Conservation (phyloP, 1,140 invertebrate genomes). For the Drosophila kepulauana region DNA sequence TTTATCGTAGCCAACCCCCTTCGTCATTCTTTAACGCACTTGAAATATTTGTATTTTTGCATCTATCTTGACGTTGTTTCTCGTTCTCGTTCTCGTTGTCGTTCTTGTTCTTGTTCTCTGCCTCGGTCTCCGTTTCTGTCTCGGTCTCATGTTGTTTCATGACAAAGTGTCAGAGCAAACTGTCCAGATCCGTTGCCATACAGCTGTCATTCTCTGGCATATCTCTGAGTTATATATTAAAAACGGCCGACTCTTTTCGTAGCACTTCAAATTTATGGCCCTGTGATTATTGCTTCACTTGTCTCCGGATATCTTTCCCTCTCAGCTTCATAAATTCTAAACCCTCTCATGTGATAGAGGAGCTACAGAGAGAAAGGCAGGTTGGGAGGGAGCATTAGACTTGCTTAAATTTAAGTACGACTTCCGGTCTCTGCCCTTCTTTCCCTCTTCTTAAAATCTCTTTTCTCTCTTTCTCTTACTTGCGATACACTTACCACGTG, state of each 20-base stretch:
- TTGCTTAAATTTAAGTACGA: constrained; percentile 48
- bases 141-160: constrained; percentile 42
- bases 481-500: constrained; percentile 49
- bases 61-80: constrained; percentile 59
- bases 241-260: constrained; percentile 63
- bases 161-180: constrained; percentile 70
- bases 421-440: constrained; percentile 25
- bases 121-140: neutral
- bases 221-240: constrained; percentile 80
- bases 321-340: constrained; percentile 63
- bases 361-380: neutral
- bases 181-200: constrained; percentile 54
- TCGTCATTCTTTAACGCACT: constrained; percentile 41
- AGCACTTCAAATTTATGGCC: constrained; percentile 72
- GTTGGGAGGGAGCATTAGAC: constrained; percentile 10
- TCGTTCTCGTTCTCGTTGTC: constrained; percentile 15
- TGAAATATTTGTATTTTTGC: constrained; percentile 69
- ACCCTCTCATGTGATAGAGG: constrained; percentile 41
- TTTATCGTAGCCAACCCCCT: neutral
- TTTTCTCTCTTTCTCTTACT: neutral
- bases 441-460: neutral
- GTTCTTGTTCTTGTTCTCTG: neutral
- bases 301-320: constrained; percentile 60
- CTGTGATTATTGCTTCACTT: constrained; percentile 81
- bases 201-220: constrained; percentile 63